Evolutionary conservation across 1,140 invertebrate species (phyloP).

Genomic region (Carcinoscorpius rotundicauda): DNA sequence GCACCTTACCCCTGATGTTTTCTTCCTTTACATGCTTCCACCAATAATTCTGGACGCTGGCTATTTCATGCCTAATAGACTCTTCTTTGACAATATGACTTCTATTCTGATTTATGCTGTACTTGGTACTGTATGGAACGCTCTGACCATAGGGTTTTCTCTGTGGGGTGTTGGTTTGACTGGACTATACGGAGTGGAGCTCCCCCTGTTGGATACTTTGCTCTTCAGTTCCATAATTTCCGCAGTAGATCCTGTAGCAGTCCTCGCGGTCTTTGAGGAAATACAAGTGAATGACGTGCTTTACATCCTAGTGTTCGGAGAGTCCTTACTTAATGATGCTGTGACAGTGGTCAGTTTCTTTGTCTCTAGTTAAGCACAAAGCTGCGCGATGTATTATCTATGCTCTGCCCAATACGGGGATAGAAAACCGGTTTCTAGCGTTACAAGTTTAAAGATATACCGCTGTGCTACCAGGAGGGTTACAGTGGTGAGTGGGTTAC

Average conservation of each 20-base stretch:
- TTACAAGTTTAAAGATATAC: too few species aligned
- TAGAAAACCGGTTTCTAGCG: too few species aligned
- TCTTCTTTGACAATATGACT: constrained; percentile 94
- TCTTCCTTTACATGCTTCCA: constrained; percentile 92
- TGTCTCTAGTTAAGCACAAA: neutral
- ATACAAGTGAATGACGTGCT: constrained; percentile 98
- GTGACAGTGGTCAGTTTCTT: constrained; percentile 66
- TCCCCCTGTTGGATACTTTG: constrained; percentile 68
- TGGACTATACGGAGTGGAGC: constrained; percentile 64
- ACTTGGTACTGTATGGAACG: constrained; percentile 91
- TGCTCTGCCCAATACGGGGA: too few species aligned
- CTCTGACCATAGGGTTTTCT: constrained; percentile 79
- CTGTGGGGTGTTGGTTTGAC: constrained; percentile 70
- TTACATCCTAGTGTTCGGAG: constrained; percentile 98
- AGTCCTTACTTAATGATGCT: constrained; percentile 93
- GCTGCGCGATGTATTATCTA: neutral
- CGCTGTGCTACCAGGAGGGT: too few species aligned
- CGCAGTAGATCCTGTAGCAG: constrained; percentile 97
- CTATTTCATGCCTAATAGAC: constrained; percentile 91
- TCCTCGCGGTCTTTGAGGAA: constrained; percentile 97
- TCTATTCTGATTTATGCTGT: constrained; percentile 94
- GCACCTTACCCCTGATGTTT: constrained; percentile 80
- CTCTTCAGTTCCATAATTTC: constrained; percentile 92
- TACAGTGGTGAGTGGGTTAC: too few species aligned
- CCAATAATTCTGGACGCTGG: constrained; percentile 95